Conservation (phyloP, 2,888 invertebrate species). For the Sinotaia quadrata region DNA sequence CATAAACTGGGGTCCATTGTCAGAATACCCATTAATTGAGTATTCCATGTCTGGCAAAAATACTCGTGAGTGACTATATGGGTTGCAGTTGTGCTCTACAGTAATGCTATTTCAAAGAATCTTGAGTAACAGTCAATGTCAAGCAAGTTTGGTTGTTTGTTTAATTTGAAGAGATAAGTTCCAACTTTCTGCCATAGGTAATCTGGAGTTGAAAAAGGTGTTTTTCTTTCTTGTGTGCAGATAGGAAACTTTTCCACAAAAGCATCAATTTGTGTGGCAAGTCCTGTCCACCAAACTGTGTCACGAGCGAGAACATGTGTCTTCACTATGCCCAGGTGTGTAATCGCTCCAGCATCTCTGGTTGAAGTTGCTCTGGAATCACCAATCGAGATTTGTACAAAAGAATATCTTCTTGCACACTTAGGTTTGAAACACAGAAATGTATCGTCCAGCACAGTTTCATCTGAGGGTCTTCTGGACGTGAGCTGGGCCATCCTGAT, state of each 20-base stretch:
- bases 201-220: too few relatives aligned
- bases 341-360: too few relatives aligned
- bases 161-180: slow-evolving; percentile 12
- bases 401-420: slow-evolving; percentile 1
- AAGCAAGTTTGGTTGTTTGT: neutral
- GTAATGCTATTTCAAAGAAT: slow-evolving; percentile 3
- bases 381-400: slow-evolving; percentile 11
- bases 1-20: slow-evolving; percentile 19
- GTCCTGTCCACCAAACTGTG: slow-evolving; percentile 18
- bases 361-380: slow-evolving; percentile 16
- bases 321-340: slow-evolving; percentile 15
- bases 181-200: slow-evolving; percentile 16
- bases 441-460: slow-evolving; percentile 3
- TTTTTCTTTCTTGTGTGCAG: slow-evolving; percentile 3
- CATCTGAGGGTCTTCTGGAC: neutral
- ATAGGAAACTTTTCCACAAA: slow-evolving; percentile 7
- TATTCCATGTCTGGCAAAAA: slow-evolving; percentile 4
- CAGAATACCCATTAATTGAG: neutral
- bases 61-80: neutral
- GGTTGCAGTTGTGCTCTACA: neutral
- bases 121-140: slow-evolving; percentile 25
- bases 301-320: slow-evolving; percentile 4
- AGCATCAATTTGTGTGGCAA: slow-evolving; percentile 14
- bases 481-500: too few relatives aligned
- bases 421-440: neutral